Percentiles rank a stretch among this genome's conserved stretches.
These are phyloP conservation scores for Papilio dardanus DNA, from an alignment of 1,140 invertebrate species.

Conservation along the genomic window DNA sequence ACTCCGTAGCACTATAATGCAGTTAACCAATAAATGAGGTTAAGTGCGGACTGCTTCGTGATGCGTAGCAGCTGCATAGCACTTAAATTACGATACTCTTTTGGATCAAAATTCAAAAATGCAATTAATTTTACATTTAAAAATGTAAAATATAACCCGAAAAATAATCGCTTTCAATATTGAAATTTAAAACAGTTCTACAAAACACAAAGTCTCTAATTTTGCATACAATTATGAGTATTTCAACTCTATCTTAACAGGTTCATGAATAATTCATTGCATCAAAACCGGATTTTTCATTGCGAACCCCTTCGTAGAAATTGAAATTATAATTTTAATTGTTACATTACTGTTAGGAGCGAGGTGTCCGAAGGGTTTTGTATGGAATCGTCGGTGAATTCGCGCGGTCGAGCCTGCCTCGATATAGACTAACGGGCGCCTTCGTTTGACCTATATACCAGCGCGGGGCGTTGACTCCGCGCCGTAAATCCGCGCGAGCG, in stretches of 20 bases:
- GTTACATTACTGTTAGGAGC: slow-evolving; percentile 54
- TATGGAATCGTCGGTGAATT: slow-evolving; percentile 58
- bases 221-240: neutral
- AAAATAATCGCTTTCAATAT: neutral
- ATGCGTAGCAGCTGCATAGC: slow-evolving; percentile 67
- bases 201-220: neutral
- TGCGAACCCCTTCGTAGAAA: slow-evolving; percentile 25
- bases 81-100: slow-evolving; percentile 60
- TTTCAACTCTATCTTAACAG: slow-evolving; percentile 11
- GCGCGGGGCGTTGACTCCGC: slow-evolving; percentile 70
- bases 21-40: slow-evolving; percentile 76
- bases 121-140: neutral
- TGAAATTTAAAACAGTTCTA: neutral
- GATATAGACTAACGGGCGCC: slow-evolving; percentile 75
- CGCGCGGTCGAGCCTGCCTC: slow-evolving; percentile 57
- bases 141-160: neutral
- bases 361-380: slow-evolving; percentile 51
- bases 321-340: slow-evolving; percentile 14
- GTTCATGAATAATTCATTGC: slow-evolving; percentile 56
- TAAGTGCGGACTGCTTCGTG: slow-evolving; percentile 67
- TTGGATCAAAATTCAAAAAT: slow-evolving; percentile 34
- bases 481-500: slow-evolving; percentile 56
- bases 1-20: slow-evolving; percentile 65
- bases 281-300: slow-evolving; percentile 53
- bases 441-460: slow-evolving; percentile 76